Evolutionary conservation across 2,113 vertebrate species (phyloP).

Genomic region (Pelecanus crispus): DNA sequence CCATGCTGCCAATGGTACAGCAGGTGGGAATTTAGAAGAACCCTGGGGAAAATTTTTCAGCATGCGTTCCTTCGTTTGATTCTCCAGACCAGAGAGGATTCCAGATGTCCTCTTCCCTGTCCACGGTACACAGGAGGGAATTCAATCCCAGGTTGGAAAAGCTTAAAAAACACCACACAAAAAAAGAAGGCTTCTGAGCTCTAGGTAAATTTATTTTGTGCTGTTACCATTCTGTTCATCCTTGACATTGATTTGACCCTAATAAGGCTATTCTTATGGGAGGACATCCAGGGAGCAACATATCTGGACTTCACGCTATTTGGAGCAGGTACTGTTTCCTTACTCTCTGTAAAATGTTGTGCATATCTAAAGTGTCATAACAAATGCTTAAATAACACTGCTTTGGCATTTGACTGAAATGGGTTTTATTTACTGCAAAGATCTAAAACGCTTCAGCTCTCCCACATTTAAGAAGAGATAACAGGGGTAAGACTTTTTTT

Average conservation of each 20-base stretch:
- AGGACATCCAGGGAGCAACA: background rate
- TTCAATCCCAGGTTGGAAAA: background rate
- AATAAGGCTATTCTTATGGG: background rate
- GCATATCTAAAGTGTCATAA: background rate
- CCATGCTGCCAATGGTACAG: background rate
- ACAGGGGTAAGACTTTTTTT: background rate
- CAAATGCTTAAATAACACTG: background rate
- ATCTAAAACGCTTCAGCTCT: background rate
- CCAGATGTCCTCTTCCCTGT: background rate
- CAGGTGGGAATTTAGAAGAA: background rate
- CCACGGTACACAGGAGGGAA: background rate
- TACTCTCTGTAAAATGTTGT: background rate
- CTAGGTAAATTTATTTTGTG: background rate
- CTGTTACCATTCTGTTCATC: rapidly evolving
- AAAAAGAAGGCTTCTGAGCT: background rate
- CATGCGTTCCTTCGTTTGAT: rapidly evolving
- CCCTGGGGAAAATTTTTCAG: background rate
- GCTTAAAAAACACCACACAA: background rate
- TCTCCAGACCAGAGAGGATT: background rate
- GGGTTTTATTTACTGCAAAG: background rate
- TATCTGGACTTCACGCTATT: rapidly evolving
- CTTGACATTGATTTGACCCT: background rate
- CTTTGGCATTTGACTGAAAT: background rate
- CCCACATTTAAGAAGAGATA: background rate
- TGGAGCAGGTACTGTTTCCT: background rate